These are phyloP conservation scores for Celastrina argiolus DNA, from an alignment of 2,888 invertebrate species.

Conservation along the genomic window DNA sequence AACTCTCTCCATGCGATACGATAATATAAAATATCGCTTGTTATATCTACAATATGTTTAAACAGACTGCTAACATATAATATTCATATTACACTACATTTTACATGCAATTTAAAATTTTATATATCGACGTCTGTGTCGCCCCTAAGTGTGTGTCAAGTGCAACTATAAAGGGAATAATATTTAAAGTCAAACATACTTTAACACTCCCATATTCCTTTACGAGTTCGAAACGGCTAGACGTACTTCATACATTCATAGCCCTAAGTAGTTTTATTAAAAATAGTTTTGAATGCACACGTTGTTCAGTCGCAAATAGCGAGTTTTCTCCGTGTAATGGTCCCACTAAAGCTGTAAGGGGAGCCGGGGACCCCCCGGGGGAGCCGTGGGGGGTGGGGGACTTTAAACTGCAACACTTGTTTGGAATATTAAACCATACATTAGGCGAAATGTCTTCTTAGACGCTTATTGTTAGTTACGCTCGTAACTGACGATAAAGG, in stretches of 20 bases:
- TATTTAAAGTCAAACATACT: background rate
- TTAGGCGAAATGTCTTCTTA: constrained; percentile 28
- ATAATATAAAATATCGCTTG: too few relatives aligned
- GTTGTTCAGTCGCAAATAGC: constrained; percentile 3
- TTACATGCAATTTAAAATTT: too few relatives aligned
- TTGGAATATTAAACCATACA: constrained; percentile 35
- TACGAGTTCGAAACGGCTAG: background rate
- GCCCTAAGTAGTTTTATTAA: constrained; percentile 5
- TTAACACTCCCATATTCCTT: background rate
- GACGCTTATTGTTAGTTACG: constrained; percentile 29
- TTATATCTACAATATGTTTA: too few relatives aligned
- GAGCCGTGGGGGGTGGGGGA: background rate
- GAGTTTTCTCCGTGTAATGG: background rate
- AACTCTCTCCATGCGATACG: too few relatives aligned
- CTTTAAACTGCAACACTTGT: constrained; percentile 32
- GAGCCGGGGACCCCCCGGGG: background rate
- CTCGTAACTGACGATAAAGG: background rate
- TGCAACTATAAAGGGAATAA: too few relatives aligned
- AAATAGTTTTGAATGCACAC: constrained; percentile 4
- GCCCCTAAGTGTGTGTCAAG: too few relatives aligned
- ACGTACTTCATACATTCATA: background rate
- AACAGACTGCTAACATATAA: too few relatives aligned
- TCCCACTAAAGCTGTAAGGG: background rate
- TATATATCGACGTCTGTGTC: too few relatives aligned
- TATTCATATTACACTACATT: too few relatives aligned